A percentile compares a stretch with the other conserved stretches of the same genome.
phyloP scores from a whole-genome alignment of 2,888 invertebrate species.

The Andrena bicolor region DNA sequence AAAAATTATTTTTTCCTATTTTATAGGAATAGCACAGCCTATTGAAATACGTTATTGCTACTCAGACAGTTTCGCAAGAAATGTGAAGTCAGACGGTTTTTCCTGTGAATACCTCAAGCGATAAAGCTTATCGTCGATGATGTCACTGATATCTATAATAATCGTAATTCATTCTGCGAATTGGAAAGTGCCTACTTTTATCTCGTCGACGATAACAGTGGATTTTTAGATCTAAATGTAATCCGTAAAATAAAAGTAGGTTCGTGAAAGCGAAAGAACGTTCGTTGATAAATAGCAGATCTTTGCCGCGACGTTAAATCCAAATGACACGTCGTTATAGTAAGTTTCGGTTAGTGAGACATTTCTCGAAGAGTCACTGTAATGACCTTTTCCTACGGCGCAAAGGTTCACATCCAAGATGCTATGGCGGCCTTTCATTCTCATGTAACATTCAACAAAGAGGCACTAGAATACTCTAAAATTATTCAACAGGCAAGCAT shows the following conservation, averaged over 20 bases:
- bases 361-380: neutral
- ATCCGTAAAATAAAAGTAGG: neutral
- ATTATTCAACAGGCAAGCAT: neutral
- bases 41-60: too few species aligned
- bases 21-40: too few species aligned
- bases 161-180: too few species aligned
- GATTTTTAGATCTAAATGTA: too few species aligned
- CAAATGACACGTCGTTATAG: neutral
- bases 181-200: too few species aligned
- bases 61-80: too few species aligned
- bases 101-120: too few species aligned
- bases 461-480: neutral
- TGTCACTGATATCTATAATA: too few species aligned
- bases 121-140: too few species aligned
- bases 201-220: too few species aligned
- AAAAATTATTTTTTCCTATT: too few species aligned
- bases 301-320: neutral
- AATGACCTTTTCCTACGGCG: constrained; percentile 19
- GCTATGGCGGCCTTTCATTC: constrained; percentile 22
- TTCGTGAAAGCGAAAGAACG: neutral
- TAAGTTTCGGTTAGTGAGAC: neutral
- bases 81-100: too few species aligned
- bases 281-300: neutral
- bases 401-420: constrained; percentile 22
- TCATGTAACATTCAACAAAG: constrained; percentile 12